Conservation (phyloP, 2,888 invertebrate species). For the Nebria salina region DNA sequence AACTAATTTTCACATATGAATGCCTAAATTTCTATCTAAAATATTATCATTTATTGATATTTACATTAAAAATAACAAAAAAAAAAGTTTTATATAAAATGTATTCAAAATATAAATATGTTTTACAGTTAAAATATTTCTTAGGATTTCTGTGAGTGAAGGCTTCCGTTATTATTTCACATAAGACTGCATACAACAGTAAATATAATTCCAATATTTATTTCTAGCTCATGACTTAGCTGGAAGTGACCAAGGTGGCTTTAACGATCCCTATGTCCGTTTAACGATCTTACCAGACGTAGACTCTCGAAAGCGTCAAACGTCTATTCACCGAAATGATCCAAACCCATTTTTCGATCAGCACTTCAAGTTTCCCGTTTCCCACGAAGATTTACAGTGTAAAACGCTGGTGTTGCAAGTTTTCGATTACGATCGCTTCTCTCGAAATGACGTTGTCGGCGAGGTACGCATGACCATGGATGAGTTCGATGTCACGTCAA, state of each 20-base stretch:
- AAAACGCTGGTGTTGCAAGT: slow-evolving; percentile 81
- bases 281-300: slow-evolving; percentile 83
- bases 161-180: too few species aligned
- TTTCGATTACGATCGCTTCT: slow-evolving; percentile 77
- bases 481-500: slow-evolving; percentile 80
- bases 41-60: too few species aligned
- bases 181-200: neutral
- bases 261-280: slow-evolving; percentile 89
- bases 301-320: slow-evolving; percentile 85
- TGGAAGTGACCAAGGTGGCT: slow-evolving; percentile 85
- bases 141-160: too few species aligned
- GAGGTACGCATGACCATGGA: slow-evolving; percentile 80
- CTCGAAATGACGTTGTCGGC: slow-evolving; percentile 88
- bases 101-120: too few species aligned
- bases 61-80: too few species aligned
- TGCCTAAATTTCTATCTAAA: too few species aligned
- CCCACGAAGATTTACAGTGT: slow-evolving; percentile 85
- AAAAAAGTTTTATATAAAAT: too few species aligned
- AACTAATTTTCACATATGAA: too few species aligned
- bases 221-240: slow-evolving; percentile 81
- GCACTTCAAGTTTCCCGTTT: slow-evolving; percentile 91
- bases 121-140: too few species aligned
- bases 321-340: slow-evolving; percentile 84
- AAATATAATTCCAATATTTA: neutral
- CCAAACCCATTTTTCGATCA: slow-evolving; percentile 90